A percentile compares a stretch with the other conserved stretches of the same genome.
These are phyloP conservation scores for Drosophila tanythrix DNA, from an alignment of 2,888 invertebrate species.

Conservation along the genomic window DNA sequence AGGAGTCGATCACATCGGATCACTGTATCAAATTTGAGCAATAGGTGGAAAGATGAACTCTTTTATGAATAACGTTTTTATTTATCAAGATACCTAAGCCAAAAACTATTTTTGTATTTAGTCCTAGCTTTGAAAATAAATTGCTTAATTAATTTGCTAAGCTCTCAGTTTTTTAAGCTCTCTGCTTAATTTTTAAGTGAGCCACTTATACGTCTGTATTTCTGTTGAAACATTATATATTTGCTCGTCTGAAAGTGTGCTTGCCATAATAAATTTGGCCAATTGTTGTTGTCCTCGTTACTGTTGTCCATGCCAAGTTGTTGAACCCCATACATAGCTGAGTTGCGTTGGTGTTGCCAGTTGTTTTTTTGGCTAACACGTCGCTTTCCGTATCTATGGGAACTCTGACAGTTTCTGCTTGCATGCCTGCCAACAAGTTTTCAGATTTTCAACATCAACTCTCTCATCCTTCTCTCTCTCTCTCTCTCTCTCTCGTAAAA, in stretches of 20 bases:
- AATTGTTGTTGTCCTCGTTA: slow-evolving; percentile 6
- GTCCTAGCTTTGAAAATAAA: not conserved
- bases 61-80: too few relatives aligned
- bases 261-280: not conserved
- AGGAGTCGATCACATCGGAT: not conserved
- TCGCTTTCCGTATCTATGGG: slow-evolving; percentile 41
- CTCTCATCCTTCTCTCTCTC: not conserved
- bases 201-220: not conserved
- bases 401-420: slow-evolving; percentile 38
- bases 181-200: not conserved
- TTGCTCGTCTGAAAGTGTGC: slow-evolving; percentile 7
- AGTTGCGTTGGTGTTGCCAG: slow-evolving; percentile 25
- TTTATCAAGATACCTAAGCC: too few relatives aligned
- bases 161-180: not conserved
- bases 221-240: slow-evolving; percentile 24
- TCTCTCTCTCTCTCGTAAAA: not conserved
- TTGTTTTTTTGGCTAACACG: slow-evolving; percentile 28
- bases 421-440: slow-evolving; percentile 35
- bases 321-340: slow-evolving; percentile 41
- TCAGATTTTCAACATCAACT: slow-evolving; percentile 1
- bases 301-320: slow-evolving; percentile 37
- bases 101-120: too few relatives aligned
- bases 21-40: not conserved
- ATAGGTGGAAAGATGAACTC: not conserved
- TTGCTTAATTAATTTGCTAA: not conserved